phyloP scores from a whole-genome alignment of 1,140 invertebrate genomes.

The Caerostris extrusa region DNA sequence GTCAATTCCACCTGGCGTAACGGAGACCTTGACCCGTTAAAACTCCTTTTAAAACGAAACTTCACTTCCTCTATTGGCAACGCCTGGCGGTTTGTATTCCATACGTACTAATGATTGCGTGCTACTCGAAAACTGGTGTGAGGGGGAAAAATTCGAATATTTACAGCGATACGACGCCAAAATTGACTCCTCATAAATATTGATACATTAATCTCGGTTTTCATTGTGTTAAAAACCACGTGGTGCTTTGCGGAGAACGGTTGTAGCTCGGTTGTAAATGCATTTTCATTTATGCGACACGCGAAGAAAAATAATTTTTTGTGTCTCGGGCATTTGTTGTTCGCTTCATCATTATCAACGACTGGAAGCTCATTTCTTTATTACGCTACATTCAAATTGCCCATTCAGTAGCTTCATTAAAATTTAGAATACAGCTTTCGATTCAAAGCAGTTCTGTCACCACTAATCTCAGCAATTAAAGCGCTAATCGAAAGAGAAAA shows the following conservation, averaged over 20 bases:
- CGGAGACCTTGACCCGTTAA: constrained; percentile 55
- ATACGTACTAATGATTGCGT: constrained; percentile 35
- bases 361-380: neutral
- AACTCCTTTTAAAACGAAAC: constrained; percentile 28
- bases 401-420: constrained; percentile 12
- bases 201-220: constrained; percentile 54
- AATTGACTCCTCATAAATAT: constrained; percentile 61
- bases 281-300: constrained; percentile 16
- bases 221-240: constrained; percentile 33
- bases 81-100: constrained; percentile 31
- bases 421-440: constrained; percentile 10
- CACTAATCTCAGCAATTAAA: constrained; percentile 2
- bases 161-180: constrained; percentile 46
- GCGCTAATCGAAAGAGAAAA: constrained; percentile 1
- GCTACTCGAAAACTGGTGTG: neutral
- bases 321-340: neutral
- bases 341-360: constrained; percentile 4
- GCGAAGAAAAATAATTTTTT: neutral
- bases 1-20: constrained; percentile 37
- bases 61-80: constrained; percentile 22
- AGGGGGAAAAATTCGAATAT: constrained; percentile 22
- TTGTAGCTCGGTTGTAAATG: constrained; percentile 4
- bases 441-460: neutral
- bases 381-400: neutral
- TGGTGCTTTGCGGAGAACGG: neutral